Base-by-base conservation (phyloP, 2,888 invertebrate genomes). In the Drosophila setosimentum region DNA sequence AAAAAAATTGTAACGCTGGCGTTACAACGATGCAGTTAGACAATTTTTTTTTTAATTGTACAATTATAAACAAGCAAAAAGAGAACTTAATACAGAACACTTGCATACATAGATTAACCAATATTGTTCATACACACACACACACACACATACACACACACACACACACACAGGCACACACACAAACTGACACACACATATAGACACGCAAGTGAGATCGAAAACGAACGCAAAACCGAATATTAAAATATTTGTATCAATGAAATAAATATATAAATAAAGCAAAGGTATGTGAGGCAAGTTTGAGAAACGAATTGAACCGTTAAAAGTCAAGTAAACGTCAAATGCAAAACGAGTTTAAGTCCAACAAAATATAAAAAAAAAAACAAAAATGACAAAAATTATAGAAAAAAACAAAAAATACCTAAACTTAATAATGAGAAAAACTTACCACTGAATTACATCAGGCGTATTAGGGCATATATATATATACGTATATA, bases 1-100 rank as follows among this genome's bases (percentile, higher is more conserved):
- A 21, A 21, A 49, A 42, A 54, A 61, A 54, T 48, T 81, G 89
- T 89, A 89, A 89, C 87, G 87, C 85, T 89, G 89, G 89, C 85
- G 87, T 85, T 89, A 89, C 89, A 81, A 79, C 70, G 51, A 72
- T 63, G 76, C 78, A 78, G 78, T 78, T 80, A 72, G 71, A 86
- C 76, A 54, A 72, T 67, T 77, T 83, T 83, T 87, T 73, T 68
- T 59, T 82, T 73, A 82, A 77, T 82, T 83, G 73, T 72, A 83
- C 83, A 85, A 71, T 58, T 82, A 79, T 67, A 80, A 77, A 73
- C 77, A 68, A 80, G 48, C 58, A 66, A 66, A 49, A 80, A 57
- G 42, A 63, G 40, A 65, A 68, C 55, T 59, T 37, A 63, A 42
- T 11, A 18, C n/a, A 66, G 54, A 68, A 49, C 30, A 68, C 32